Evolutionary conservation across 2,797 vertebrate genomes (phyloP).

Genomic region (Aeoliscus strigatus): DNA sequence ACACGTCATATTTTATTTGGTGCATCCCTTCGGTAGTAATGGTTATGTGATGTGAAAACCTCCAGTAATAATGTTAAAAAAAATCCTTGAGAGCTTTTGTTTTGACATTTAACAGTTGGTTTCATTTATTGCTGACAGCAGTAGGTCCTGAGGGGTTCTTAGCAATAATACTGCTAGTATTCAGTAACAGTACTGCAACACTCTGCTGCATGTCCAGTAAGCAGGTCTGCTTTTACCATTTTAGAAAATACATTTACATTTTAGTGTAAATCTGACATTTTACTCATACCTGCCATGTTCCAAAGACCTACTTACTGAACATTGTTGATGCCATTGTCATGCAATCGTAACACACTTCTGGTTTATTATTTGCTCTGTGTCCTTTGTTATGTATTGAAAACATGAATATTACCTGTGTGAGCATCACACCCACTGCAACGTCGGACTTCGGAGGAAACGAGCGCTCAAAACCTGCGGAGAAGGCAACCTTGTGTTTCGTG

Average conservation of each 20-base stretch:
- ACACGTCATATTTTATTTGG: constrained; percentile 44
- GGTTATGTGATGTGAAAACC: constrained; percentile 46
- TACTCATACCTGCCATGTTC: constrained; percentile 42
- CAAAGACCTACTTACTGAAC: constrained; percentile 41
- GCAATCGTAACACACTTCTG: constrained; percentile 42
- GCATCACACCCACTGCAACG: constrained; percentile 39
- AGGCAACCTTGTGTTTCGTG: constrained; percentile 82
- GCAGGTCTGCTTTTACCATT: constrained; percentile 40
- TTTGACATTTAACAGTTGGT: constrained; percentile 45
- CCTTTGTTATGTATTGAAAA: constrained; percentile 58
- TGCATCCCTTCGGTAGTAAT: constrained; percentile 46
- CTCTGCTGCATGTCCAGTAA: constrained; percentile 41
- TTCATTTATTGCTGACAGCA: constrained; percentile 47
- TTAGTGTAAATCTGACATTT: constrained; percentile 42
- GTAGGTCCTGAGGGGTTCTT: constrained; percentile 23
- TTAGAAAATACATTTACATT: constrained; percentile 33
- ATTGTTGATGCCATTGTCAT: constrained; percentile 54
- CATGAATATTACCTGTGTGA: constrained; percentile 42
- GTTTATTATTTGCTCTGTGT: constrained; percentile 57
- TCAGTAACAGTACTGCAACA: constrained; percentile 33
- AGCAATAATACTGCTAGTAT: constrained; percentile 11
- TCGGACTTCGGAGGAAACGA: constrained; percentile 65
- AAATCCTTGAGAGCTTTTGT: constrained; percentile 49
- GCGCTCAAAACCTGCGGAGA: constrained; percentile 74
- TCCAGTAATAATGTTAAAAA: constrained; percentile 51